These are phyloP conservation scores for Eristalinus sepulchralis DNA, from an alignment of 2,888 invertebrate genomes.

Conservation along the genomic window DNA sequence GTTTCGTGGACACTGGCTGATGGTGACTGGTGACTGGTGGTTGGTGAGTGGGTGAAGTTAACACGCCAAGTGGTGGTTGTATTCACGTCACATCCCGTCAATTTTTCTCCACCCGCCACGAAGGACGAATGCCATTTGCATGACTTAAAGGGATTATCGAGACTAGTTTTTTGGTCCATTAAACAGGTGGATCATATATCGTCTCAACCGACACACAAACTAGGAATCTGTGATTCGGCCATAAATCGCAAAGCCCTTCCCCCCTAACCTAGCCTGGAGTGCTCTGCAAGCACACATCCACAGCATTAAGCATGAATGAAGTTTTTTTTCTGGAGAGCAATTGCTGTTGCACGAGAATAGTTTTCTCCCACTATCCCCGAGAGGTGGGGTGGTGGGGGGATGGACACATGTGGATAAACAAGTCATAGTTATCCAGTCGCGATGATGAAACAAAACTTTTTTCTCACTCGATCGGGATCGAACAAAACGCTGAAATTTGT, in stretches of 20 bases:
- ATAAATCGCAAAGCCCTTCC: constrained; percentile 41
- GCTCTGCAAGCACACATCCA: not conserved
- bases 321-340: constrained; percentile 33
- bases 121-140: constrained; percentile 40
- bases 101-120: constrained; percentile 33
- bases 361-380: constrained; percentile 16
- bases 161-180: constrained; percentile 44
- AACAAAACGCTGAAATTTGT: constrained; percentile 17
- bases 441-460: constrained; percentile 60
- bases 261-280: not conserved
- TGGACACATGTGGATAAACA: constrained; percentile 40
- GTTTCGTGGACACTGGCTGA: not conserved
- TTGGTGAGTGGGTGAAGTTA: not conserved
- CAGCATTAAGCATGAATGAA: constrained; percentile 19
- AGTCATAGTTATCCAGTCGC: constrained; percentile 18
- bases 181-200: constrained; percentile 49
- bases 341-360: constrained; percentile 32
- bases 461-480: constrained; percentile 23
- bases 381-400: constrained; percentile 6
- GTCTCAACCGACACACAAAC: constrained; percentile 11
- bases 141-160: constrained; percentile 42
- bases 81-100: constrained; percentile 57
- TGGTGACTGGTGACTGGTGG: not conserved
- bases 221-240: constrained; percentile 31
- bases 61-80: not conserved